These are phyloP conservation scores for Sebastes nivosus DNA, from an alignment of 2,797 vertebrate genomes.

Conservation along the genomic window DNA sequence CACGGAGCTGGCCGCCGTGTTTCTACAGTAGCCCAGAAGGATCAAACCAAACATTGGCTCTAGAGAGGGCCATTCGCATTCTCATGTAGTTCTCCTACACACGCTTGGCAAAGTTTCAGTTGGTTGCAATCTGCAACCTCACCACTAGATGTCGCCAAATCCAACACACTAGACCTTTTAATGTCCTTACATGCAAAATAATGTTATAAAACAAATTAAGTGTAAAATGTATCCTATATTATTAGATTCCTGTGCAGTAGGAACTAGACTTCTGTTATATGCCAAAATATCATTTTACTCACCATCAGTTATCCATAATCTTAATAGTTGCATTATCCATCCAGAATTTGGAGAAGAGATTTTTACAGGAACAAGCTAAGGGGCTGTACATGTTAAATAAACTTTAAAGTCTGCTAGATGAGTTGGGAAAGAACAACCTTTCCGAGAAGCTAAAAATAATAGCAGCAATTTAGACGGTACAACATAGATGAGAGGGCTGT, in stretches of 20 bases:
- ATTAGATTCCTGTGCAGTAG: background rate
- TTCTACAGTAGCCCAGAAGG: too few species aligned
- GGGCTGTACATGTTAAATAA: background rate
- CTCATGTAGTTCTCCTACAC: too few species aligned
- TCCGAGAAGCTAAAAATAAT: background rate
- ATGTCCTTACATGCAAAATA: background rate
- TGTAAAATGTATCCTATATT: background rate
- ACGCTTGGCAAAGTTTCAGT: too few species aligned
- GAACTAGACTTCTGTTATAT: background rate
- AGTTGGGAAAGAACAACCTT: background rate
- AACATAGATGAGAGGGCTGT: background rate
- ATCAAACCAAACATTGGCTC: too few species aligned
- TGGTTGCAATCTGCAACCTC: too few species aligned
- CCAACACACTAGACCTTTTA: too few species aligned
- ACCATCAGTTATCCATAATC: background rate
- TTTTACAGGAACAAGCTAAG: background rate
- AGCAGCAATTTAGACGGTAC: background rate
- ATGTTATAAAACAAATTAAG: background rate
- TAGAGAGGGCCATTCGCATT: too few species aligned
- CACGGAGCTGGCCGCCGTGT: too few species aligned
- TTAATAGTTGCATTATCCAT: background rate
- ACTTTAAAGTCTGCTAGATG: background rate
- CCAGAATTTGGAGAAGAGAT: background rate
- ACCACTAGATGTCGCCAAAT: too few species aligned
- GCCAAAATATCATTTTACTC: background rate